Conservation (phyloP, 2,113 vertebrate species). For the Synchiropus splendidus region DNA sequence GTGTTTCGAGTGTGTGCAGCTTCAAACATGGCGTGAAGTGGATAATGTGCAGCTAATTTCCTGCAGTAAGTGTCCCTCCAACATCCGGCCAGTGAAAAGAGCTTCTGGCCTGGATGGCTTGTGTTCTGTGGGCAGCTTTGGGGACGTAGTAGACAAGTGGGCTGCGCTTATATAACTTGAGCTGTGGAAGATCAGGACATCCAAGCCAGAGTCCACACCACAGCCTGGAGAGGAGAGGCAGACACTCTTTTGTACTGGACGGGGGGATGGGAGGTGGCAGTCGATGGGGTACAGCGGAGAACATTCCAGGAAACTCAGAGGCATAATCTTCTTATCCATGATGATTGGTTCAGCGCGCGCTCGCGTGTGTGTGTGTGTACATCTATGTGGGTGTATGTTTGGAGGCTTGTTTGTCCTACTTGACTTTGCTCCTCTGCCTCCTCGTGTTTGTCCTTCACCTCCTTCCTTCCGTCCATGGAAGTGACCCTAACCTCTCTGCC, state of each 20-base stretch:
- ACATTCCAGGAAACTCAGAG: conserved; percentile 59
- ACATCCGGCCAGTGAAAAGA: conserved; percentile 5
- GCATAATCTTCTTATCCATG: conserved; percentile 66
- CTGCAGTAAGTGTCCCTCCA: conserved; percentile 5
- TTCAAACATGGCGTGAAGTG: conserved; percentile 5
- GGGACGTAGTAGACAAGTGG: conserved; percentile 17
- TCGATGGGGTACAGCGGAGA: conserved; percentile 39
- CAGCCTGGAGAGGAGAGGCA: conserved; percentile 16
- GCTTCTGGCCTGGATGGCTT: conserved; percentile 4
- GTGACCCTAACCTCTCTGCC: conserved; percentile 12
- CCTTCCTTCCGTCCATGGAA: conserved; percentile 4
- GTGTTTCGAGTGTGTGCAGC: neutral
- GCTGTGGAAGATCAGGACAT: conserved; percentile 29
- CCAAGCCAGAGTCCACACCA: conserved; percentile 21
- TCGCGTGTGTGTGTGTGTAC: conserved; percentile 5
- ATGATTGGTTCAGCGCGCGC: conserved; percentile 48
- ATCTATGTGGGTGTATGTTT: conserved; percentile 11
- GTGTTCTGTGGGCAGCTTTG: conserved; percentile 10
- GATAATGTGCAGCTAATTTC: conserved; percentile 8
- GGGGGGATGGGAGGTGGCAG: conserved; percentile 25
- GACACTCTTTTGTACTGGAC: no score
- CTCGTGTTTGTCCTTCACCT: conserved; percentile 14
- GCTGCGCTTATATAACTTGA: conserved; percentile 52
- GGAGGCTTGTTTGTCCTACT: conserved; percentile 32
- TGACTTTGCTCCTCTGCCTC: conserved; percentile 3